phyloP scores from a whole-genome alignment of 2,888 invertebrate species.

The Drosophila flavopinicola region DNA sequence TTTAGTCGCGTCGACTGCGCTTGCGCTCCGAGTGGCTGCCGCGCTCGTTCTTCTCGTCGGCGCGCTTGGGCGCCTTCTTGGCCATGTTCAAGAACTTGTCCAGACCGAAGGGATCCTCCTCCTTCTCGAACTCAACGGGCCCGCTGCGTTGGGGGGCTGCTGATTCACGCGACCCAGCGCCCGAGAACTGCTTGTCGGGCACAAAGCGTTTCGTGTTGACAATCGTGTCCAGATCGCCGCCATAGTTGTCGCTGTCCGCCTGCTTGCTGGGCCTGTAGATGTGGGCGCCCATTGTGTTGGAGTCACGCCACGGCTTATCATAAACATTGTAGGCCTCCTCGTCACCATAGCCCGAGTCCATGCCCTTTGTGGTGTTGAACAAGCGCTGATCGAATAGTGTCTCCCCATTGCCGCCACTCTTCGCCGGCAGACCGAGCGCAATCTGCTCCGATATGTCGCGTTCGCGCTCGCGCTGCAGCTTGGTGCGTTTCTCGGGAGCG shows the following conservation, averaged over 20 bases:
- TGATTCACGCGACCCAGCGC: constrained; percentile 88
- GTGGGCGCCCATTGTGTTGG: constrained; percentile 93
- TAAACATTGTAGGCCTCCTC: constrained; percentile 99
- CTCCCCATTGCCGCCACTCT: constrained; percentile 89
- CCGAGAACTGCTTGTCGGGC: constrained; percentile 98
- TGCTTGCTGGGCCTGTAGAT: constrained; percentile 95
- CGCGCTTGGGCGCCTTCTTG: constrained; percentile 91
- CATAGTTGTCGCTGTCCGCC: constrained; percentile 95
- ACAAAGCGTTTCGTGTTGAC: constrained; percentile 97
- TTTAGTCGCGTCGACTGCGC: constrained; percentile 70
- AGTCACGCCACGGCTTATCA: constrained; percentile 98
- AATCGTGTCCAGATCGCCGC: constrained; percentile 94
- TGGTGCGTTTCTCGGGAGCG: constrained; percentile 96
- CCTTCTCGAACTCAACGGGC: constrained; percentile 97
- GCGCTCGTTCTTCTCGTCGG: constrained; percentile 85
- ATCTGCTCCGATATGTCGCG: constrained; percentile 99
- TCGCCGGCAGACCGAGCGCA: constrained; percentile 97
- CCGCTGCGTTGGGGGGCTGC: constrained; percentile 89
- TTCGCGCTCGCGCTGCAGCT: constrained; percentile 94
- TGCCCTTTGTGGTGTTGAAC: constrained; percentile 96
- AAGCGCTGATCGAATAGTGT: constrained; percentile 97
- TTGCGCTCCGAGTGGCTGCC: constrained; percentile 75
- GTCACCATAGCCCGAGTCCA: constrained; percentile 96
- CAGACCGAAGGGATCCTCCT: constrained; percentile 97
- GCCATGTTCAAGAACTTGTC: constrained; percentile 99